Evolutionary conservation across 2,797 vertebrate species (phyloP), one percentile per base, ranked within the genome.

Genomic region (Rousettus madagascariensis): DNA sequence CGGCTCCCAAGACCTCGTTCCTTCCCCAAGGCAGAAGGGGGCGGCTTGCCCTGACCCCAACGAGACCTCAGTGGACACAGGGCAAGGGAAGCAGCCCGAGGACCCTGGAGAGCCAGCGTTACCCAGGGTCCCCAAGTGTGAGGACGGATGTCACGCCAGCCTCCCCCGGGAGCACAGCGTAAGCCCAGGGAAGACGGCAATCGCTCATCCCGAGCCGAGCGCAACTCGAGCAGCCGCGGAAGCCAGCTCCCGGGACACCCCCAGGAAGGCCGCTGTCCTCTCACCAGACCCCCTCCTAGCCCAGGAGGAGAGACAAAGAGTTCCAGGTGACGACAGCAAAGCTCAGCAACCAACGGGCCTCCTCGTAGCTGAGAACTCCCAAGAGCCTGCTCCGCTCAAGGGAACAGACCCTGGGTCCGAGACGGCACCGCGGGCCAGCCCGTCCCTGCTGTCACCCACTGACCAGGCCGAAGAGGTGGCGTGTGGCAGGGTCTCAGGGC

Each of bases 1-100:
- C 97, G 98, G 97, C 93, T 98, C 98, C 94, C 98, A 98, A 95
- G 98, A 97, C 96, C 96, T 98, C 92, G 98, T 98, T 77, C 97
- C 98, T 95, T 98, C 98, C 78, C 98, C 98, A 4, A 98, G 98
- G 74, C 86, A 96, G 55, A 98, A 98, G 59, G 95, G 95, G 91
- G 66, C 96, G n/a, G 66, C 95, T 90, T 97, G 95, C 80, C 57
- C 77, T 24, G 98, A 98, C 66, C 69, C 96, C 91, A 95, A 97
- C 83, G 95, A 36, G 95, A 41, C 91, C 71, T 49, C 96, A 1
- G 0, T 46, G n/a, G 51, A 78, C 5, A 89, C 97, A 30, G 96
- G 96, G 22, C 96, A 95, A 28, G 83, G 13, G 24, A 93, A 33
- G 13, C 26, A 0, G 24, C 83, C 86, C 17, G 95, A 95, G 79